These are phyloP conservation scores for Macrocentrus cingulum DNA, from an alignment of 1,140 invertebrate genomes.

Conservation along the genomic window DNA sequence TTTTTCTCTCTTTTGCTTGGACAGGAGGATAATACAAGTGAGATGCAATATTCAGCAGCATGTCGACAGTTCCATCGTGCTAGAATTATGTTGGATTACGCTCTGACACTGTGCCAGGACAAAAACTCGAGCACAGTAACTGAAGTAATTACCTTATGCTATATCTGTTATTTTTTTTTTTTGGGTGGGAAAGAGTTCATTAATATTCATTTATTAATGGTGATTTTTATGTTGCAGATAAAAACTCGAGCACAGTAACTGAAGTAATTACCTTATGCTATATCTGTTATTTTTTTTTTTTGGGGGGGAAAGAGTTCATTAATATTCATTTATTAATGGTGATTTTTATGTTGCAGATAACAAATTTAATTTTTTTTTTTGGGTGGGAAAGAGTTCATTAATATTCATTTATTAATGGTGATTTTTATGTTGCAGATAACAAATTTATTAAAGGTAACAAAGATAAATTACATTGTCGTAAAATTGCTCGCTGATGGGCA, in stretches of 20 bases:
- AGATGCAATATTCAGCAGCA: constrained; percentile 70
- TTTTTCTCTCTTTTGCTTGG: neutral
- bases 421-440: constrained; percentile 66
- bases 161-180: neutral
- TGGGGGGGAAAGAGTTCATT: neutral
- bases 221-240: too few relatives aligned
- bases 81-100: constrained; percentile 76
- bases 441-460: constrained; percentile 82
- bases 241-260: constrained; percentile 72
- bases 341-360: too few relatives aligned
- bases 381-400: neutral
- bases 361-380: constrained; percentile 49
- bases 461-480: constrained; percentile 94
- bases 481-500: constrained; percentile 89
- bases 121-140: constrained; percentile 72
- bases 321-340: too few relatives aligned
- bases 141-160: constrained; percentile 66
- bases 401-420: neutral
- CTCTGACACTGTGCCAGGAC: constrained; percentile 45
- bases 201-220: too few relatives aligned
- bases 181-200: neutral
- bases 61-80: constrained; percentile 92
- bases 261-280: constrained; percentile 65
- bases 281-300: neutral
- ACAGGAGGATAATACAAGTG: constrained; percentile 49